A percentile compares a stretch with the other conserved stretches of the same genome.
Evolutionary conservation across 2,888 invertebrate genomes (phyloP).

Genomic region (Matsumyia berberina): DNA sequence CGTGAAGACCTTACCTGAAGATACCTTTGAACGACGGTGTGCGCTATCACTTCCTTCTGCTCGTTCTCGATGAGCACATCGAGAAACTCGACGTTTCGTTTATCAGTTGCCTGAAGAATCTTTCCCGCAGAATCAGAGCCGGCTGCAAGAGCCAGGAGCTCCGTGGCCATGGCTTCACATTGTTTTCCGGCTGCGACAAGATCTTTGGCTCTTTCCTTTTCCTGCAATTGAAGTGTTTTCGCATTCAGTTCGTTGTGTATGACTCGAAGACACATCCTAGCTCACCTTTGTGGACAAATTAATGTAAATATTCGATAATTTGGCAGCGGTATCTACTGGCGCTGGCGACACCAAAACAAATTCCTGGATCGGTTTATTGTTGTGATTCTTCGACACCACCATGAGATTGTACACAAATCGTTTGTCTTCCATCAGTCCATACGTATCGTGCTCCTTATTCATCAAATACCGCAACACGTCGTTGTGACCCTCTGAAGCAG

Average conservation of each 20-base stretch:
- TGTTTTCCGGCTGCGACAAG: conserved; percentile 97
- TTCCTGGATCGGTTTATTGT: conserved; percentile 98
- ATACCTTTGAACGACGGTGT: conserved; percentile 98
- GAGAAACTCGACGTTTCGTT: conserved; percentile 96
- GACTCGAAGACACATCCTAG: not conserved
- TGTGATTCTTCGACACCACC: conserved; percentile 97
- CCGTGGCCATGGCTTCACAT: conserved; percentile 99
- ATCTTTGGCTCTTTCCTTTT: conserved; percentile 99
- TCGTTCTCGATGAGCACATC: conserved; percentile 99
- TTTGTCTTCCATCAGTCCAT: conserved; percentile 98
- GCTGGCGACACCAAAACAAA: conserved; percentile 99
- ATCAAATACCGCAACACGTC: conserved; percentile 97
- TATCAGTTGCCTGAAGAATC: conserved; percentile 97
- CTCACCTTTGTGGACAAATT: conserved; percentile 92
- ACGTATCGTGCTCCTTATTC: conserved; percentile 98
- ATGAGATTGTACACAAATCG: conserved; percentile 99
- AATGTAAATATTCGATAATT: conserved; percentile 96
- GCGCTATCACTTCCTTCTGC: conserved; percentile 98
- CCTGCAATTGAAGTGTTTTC: conserved; percentile 84
- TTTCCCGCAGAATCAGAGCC: conserved; percentile 97
- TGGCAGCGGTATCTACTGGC: conserved; percentile 99
- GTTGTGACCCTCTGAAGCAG: conserved; percentile 98
- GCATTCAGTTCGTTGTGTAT: too few relatives aligned
- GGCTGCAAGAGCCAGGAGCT: conserved; percentile 95
- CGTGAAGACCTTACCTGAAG: conserved; percentile 89